These are phyloP conservation scores for Alectoris magna DNA, from an alignment of 2,797 vertebrate genomes.

Conservation along the genomic window DNA sequence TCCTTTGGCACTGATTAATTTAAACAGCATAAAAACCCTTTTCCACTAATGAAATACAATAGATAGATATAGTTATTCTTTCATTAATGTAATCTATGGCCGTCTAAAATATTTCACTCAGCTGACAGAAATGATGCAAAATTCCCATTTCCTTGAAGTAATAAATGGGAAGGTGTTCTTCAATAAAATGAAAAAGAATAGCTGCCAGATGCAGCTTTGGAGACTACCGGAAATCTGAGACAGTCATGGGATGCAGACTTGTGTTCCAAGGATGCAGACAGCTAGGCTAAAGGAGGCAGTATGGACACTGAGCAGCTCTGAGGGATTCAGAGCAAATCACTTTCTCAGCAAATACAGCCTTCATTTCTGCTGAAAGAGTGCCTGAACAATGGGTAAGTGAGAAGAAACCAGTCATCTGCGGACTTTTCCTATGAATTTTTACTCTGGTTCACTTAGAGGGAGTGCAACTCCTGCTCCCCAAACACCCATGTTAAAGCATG, in stretches of 20 bases:
- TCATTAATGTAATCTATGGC: neutral
- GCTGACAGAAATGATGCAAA: slow-evolving; percentile 25
- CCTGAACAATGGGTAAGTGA: neutral
- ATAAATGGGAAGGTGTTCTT: slow-evolving; percentile 23
- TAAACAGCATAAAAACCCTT: slow-evolving; percentile 41
- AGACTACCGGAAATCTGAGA: neutral
- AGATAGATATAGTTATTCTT: slow-evolving; percentile 52
- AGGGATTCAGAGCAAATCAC: neutral
- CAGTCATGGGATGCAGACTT: neutral
- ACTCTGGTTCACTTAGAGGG: neutral
- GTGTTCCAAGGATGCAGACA: neutral
- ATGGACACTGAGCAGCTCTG: rapidly evolving
- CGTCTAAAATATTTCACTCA: slow-evolving; percentile 29
- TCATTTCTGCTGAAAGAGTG: neutral
- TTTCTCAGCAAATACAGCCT: neutral
- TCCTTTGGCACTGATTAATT: slow-evolving; percentile 63
- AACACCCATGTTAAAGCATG: rapidly evolving
- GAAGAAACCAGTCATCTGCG: rapidly evolving
- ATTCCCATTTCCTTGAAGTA: slow-evolving; percentile 27
- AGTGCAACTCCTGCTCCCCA: neutral
- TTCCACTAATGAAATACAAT: slow-evolving; percentile 30
- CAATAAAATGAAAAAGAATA: neutral
- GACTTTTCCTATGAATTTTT: no score
- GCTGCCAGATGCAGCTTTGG: slow-evolving; percentile 1
- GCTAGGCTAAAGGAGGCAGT: neutral